phyloP scores from a whole-genome alignment of 2,888 invertebrate genomes.

The Chorisops tibialis region DNA sequence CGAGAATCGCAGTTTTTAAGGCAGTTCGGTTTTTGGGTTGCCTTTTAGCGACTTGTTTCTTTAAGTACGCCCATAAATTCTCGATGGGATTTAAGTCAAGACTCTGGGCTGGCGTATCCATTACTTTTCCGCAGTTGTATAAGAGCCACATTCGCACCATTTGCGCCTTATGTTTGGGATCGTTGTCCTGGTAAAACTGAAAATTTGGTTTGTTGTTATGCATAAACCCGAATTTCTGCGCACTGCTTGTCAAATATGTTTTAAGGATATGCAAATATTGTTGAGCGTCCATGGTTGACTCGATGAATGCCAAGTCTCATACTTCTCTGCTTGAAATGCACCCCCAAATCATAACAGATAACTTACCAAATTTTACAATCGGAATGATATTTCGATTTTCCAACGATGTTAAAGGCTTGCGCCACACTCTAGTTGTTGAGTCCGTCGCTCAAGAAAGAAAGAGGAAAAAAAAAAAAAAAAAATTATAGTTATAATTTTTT shows the following conservation, averaged over 20 bases:
- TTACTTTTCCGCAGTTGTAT: conserved; percentile 4
- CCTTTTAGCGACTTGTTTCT: conserved; percentile 26
- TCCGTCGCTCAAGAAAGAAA: too few species aligned
- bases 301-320: conserved; percentile 21
- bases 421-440: too few species aligned
- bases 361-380: too few species aligned
- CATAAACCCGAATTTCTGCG: too few species aligned
- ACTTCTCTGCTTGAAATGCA: conserved; percentile 27
- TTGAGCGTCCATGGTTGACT: background rate
- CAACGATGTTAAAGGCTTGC: too few species aligned
- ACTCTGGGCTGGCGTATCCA: conserved; percentile 11
- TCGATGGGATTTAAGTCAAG: conserved; percentile 12
- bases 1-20: too few species aligned
- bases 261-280: background rate
- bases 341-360: too few species aligned
- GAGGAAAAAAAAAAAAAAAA: too few species aligned
- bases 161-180: conserved; percentile 16
- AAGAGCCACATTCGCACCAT: conserved; percentile 7
- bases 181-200: too few species aligned
- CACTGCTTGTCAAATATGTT: background rate
- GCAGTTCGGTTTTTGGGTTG: conserved; percentile 9
- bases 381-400: too few species aligned
- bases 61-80: conserved; percentile 3
- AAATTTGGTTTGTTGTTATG: background rate
- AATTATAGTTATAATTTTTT: too few species aligned